Conservation (phyloP, 2,888 invertebrate genomes). For the Sepioteuthis lessoniana region DNA sequence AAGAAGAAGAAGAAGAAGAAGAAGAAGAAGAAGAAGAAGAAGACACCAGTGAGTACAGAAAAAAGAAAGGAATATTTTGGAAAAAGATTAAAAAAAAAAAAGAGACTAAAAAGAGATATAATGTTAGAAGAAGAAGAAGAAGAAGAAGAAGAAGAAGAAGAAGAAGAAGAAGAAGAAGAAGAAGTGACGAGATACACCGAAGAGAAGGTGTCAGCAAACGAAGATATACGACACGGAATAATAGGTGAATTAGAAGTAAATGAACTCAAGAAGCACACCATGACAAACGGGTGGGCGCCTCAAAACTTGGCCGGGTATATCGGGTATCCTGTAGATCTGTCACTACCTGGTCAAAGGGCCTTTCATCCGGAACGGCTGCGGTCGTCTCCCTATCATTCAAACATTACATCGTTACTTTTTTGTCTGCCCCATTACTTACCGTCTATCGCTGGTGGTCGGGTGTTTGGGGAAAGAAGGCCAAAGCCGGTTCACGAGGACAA, state of each 20-base stretch:
- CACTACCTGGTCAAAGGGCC: not conserved
- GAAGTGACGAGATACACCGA: not conserved
- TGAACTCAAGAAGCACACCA: not conserved
- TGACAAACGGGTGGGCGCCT: not conserved
- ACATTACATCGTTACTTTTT: not conserved
- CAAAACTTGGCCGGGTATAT: not conserved
- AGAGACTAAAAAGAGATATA: too few species aligned
- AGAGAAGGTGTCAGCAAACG: not conserved
- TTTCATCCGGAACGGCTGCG: not conserved
- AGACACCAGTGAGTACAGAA: too few species aligned
- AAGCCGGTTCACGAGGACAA: not conserved
- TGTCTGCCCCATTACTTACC: not conserved
- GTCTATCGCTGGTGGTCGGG: not conserved
- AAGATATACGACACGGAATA: not conserved
- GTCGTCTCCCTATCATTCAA: not conserved
- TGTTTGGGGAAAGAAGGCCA: not conserved
- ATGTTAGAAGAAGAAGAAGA: too few species aligned
- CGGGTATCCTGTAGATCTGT: conserved; percentile 8
- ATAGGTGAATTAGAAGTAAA: not conserved
- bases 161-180: not conserved
- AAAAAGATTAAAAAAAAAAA: too few species aligned
- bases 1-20: too few species aligned
- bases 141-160: too few species aligned
- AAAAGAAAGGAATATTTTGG: too few species aligned
- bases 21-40: too few species aligned